A percentile compares a stretch with the other conserved stretches of the same genome.
Evolutionary conservation across 2,113 vertebrate genomes (phyloP).

Genomic region (Onychostruthus taczanowskii): DNA sequence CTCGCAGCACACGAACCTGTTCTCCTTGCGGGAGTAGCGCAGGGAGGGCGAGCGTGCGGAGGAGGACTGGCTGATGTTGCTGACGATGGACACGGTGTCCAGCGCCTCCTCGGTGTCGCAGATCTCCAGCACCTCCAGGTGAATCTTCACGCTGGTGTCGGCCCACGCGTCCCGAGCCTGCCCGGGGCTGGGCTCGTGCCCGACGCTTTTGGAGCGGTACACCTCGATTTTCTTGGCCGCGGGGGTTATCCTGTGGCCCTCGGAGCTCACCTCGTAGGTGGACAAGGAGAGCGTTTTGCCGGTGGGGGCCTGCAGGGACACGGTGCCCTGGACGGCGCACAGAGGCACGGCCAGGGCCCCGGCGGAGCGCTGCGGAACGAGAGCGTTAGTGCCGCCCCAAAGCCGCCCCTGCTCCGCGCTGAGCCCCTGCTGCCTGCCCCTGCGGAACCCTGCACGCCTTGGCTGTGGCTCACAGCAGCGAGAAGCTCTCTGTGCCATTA

Average conservation of each 20-base stretch:
- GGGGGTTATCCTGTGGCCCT: constrained; percentile 88
- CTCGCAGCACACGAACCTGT: constrained; percentile 95
- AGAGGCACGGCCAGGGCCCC: constrained; percentile 87
- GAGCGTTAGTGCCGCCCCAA: background rate
- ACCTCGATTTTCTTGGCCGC: constrained; percentile 90
- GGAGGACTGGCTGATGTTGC: constrained; percentile 97
- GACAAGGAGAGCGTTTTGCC: constrained; percentile 95
- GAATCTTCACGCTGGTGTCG: constrained; percentile 95
- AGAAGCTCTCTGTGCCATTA: background rate
- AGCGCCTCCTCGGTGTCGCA: constrained; percentile 92
- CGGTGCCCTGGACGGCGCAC: constrained; percentile 94
- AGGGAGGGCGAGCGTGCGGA: constrained; percentile 89
- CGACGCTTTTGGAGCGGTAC: constrained; percentile 95
- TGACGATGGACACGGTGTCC: constrained; percentile 97
- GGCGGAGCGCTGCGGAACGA: constrained; percentile 75
- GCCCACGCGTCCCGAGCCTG: constrained; percentile 73
- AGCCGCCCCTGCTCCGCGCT: background rate
- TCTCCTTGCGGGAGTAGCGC: constrained; percentile 92
- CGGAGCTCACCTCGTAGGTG: constrained; percentile 95
- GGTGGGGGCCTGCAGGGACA: constrained; percentile 91
- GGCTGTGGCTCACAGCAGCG: background rate
- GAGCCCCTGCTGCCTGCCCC: background rate
- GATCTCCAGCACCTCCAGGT: constrained; percentile 95
- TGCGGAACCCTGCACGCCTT: background rate
- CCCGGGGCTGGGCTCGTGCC: constrained; percentile 88